These are phyloP conservation scores for Odontamblyopus rebecca DNA, from an alignment of 2,797 vertebrate species.

Conservation along the genomic window DNA sequence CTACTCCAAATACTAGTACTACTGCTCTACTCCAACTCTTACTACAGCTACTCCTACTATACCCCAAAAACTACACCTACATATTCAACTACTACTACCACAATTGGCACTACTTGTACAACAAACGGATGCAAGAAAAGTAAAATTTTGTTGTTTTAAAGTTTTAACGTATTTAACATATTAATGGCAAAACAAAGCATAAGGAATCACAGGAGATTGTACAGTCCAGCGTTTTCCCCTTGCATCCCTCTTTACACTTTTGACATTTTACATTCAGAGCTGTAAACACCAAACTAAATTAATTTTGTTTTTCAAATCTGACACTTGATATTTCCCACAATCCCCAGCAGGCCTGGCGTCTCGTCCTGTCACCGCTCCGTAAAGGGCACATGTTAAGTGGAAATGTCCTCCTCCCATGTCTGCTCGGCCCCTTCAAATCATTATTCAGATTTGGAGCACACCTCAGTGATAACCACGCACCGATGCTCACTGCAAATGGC, in stretches of 20 bases:
- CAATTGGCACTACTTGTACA: neutral
- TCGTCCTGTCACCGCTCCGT: conserved; percentile 32
- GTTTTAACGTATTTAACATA: neutral
- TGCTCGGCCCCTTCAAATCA: conserved; percentile 52
- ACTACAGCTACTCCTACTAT: neutral
- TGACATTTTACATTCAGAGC: neutral
- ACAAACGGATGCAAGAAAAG: neutral
- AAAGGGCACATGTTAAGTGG: conserved; percentile 54
- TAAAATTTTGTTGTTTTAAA: too few relatives aligned
- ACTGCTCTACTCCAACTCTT: neutral
- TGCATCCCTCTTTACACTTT: neutral
- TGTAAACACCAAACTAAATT: conserved; percentile 14
- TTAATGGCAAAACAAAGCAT: neutral
- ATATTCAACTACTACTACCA: neutral
- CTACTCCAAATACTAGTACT: neutral
- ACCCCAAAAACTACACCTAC: neutral
- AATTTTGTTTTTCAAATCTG: conserved; percentile 17
- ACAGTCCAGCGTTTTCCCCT: neutral
- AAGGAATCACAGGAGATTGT: neutral
- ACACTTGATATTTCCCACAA: conserved; percentile 19
- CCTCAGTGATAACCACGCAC: conserved; percentile 51
- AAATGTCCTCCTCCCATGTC: conserved; percentile 46
- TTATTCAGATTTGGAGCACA: conserved; percentile 64
- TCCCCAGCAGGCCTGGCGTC: conserved; percentile 28
- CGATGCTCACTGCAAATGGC: conserved; percentile 47